Evolutionary conservation across 2,113 vertebrate species (phyloP).

Genomic region (Psilopsiagon aurifrons): DNA sequence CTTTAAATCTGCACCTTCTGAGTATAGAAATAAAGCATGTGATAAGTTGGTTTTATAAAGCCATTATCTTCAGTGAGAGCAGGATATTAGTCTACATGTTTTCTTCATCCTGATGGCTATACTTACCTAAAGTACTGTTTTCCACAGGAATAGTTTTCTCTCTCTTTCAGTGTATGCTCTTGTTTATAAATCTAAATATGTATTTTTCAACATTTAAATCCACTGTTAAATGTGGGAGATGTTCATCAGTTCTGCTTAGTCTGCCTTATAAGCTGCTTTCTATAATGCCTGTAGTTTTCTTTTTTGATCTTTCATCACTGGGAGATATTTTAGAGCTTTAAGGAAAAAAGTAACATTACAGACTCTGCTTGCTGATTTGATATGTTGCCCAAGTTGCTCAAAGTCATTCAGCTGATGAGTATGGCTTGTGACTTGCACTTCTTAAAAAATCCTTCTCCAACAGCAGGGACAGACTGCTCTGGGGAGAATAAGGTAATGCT

Average conservation of each 20-base stretch:
- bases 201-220: neutral
- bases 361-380: neutral
- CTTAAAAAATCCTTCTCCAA: neutral
- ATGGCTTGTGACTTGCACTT: neutral
- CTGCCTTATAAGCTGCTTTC: neutral
- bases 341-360: neutral
- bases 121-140: neutral
- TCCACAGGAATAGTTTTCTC: neutral
- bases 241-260: neutral
- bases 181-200: neutral
- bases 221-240: neutral
- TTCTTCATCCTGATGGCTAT: neutral
- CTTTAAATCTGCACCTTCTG: neutral
- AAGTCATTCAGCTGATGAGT: neutral
- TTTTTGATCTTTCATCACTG: neutral
- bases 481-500: accelerated
- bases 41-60: neutral
- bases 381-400: neutral
- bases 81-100: neutral
- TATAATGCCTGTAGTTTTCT: neutral
- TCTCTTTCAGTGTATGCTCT: neutral
- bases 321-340: neutral
- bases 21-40: neutral
- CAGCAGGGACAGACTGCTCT: neutral
- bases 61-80: neutral